Conservation (phyloP, 1,140 invertebrate genomes). For the Hesperophylax magnus region DNA sequence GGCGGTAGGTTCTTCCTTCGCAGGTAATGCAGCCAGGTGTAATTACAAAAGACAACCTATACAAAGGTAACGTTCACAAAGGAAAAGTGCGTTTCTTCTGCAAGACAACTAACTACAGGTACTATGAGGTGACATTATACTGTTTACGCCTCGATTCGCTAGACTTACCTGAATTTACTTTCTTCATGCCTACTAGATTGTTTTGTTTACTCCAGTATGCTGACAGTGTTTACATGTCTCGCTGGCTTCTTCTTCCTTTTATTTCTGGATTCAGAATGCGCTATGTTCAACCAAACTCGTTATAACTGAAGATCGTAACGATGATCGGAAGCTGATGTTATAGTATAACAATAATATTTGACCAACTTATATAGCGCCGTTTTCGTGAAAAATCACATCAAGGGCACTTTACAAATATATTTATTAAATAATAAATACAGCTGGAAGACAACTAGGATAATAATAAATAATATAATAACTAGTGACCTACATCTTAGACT, state of each 20-base stretch:
- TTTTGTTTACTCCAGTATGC: background rate
- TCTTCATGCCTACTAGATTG: background rate
- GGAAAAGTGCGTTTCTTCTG: background rate
- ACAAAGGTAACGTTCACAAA: background rate
- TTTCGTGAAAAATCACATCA: too few species aligned
- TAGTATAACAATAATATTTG: too few species aligned
- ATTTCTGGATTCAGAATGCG: background rate
- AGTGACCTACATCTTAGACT: too few species aligned
- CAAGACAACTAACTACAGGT: background rate
- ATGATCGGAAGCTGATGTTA: background rate
- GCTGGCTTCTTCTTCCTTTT: too few species aligned
- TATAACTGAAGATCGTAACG: background rate
- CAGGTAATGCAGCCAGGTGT: background rate
- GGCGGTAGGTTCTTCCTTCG: background rate
- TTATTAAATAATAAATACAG: too few species aligned
- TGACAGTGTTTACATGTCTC: background rate
- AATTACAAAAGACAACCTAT: background rate
- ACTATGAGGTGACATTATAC: background rate
- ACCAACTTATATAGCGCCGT: too few species aligned
- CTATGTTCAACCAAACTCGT: background rate
- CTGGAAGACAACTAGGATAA: too few species aligned
- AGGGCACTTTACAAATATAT: too few species aligned
- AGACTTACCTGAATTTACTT: background rate
- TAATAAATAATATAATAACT: too few species aligned
- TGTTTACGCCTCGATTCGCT: constrained; percentile 6